Evolutionary conservation across 2,888 invertebrate species (phyloP), one percentile per base, ranked within the genome.

Genomic region (Alcis repandata): DNA sequence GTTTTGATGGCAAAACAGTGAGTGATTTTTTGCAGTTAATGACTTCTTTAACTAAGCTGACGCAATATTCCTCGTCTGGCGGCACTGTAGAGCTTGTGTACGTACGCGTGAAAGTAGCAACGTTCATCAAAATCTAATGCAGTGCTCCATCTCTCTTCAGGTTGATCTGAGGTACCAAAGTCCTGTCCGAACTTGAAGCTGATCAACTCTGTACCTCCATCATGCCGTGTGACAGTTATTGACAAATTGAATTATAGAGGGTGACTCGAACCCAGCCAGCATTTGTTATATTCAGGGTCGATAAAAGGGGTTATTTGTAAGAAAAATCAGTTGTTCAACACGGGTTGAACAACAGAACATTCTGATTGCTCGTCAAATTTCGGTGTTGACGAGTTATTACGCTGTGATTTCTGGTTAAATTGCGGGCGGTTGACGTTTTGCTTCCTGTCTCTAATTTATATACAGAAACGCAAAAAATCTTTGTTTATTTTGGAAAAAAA

Each of bases 201-300:
- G 54, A 58, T 65, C 63, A 60, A 69, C 63, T 52, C 45, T 57
- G 49, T 45, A 70, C 73, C 70, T 66, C 62, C 68, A 59, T 73
- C 73, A 73, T 33, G 9, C 49, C 51, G 68, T 59, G 22, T 69
- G 73, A 58, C 71, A 64, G 65, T 68, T 71, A 73, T 73, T 73
- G 73, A 73, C 73, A 73, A 71, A 71, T 73, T 70, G 70, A 70
- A 68, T 73, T 69, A 71, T 65, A 46, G 62, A 60, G 70, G 67
- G 64, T 62, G 71, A 60, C 57, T 65, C 60, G 62, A 59, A 13
- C 59, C 46, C 45, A 32, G 56, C 1, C 52, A 40, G 49, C 46
- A 66, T 71, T 66, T 54, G 63, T 63, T 72, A 64, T 71, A 65
- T 69, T 69, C 40, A 49, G 56, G 60, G 52, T 62, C 66, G 68